Percentiles rank a stretch among this genome's conserved stretches.
These are phyloP conservation scores for Gephyroberyx darwinii DNA, from an alignment of 2,797 vertebrate genomes.

Conservation along the genomic window DNA sequence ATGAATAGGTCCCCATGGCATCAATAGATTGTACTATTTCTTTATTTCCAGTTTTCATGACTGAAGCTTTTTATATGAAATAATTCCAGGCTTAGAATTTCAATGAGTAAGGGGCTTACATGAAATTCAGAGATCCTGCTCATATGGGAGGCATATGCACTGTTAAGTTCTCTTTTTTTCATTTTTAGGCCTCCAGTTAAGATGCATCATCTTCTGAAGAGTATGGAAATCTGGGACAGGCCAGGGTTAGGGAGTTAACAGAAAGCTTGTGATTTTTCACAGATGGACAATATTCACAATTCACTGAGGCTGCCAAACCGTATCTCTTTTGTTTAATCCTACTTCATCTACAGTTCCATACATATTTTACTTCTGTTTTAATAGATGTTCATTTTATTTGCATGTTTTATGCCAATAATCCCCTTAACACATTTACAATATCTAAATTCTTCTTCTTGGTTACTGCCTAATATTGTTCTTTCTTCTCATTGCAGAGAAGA, in stretches of 20 bases:
- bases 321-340: constrained; percentile 25
- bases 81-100: constrained; percentile 33
- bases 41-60: constrained; percentile 20
- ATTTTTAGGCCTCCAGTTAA: constrained; percentile 41
- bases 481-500: constrained; percentile 81
- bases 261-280: constrained; percentile 39
- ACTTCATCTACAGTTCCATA: constrained; percentile 2
- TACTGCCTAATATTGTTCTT: constrained; percentile 29
- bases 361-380: constrained; percentile 6
- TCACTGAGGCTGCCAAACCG: constrained; percentile 26
- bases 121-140: constrained; percentile 28
- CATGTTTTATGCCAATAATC: background rate
- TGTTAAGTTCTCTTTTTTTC: constrained; percentile 48
- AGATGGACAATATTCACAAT: constrained; percentile 47
- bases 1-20: constrained; percentile 7
- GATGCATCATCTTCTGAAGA: constrained; percentile 46
- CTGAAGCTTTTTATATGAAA: constrained; percentile 34
- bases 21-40: constrained; percentile 23
- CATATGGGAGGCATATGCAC: constrained; percentile 25
- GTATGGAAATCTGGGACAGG: constrained; percentile 53
- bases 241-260: constrained; percentile 51
- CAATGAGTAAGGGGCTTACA: constrained; percentile 35
- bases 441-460: background rate
- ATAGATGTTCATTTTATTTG: constrained; percentile 16
- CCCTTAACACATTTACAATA: background rate